These are phyloP conservation scores for Melanchra persicariae DNA, from an alignment of 2,888 invertebrate genomes.

Conservation along the genomic window DNA sequence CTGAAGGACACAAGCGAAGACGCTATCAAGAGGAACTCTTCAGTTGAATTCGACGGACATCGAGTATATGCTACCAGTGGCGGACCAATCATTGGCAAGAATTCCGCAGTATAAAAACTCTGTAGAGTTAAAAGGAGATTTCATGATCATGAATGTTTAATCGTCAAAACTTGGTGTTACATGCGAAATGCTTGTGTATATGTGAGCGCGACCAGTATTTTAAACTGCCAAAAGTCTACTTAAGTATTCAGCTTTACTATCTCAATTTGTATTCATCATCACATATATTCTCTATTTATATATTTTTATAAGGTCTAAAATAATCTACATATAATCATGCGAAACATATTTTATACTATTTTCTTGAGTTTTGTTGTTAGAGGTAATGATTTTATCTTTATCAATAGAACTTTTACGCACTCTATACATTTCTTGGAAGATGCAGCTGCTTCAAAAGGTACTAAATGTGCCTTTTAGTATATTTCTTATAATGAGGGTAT, in stretches of 20 bases:
- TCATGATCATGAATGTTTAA: conserved; percentile 53
- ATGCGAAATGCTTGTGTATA: conserved; percentile 82
- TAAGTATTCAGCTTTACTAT: conserved; percentile 80
- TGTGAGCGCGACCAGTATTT: conserved; percentile 88
- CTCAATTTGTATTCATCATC: conserved; percentile 68
- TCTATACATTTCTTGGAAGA: conserved; percentile 57
- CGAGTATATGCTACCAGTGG: conserved; percentile 96
- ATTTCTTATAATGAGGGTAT: conserved; percentile 85
- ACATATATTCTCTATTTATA: conserved; percentile 65
- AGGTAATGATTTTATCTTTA: conserved; percentile 30
- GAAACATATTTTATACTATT: conserved; percentile 56
- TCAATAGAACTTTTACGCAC: conserved; percentile 46
- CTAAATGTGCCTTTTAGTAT: conserved; percentile 86
- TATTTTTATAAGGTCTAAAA: conserved; percentile 69
- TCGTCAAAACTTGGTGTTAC: conserved; percentile 57
- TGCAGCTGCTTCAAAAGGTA: conserved; percentile 82
- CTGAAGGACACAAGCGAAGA: conserved; percentile 93
- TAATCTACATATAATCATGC: conserved; percentile 49
- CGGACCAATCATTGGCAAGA: conserved; percentile 96
- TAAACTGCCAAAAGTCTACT: conserved; percentile 86
- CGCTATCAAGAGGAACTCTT: conserved; percentile 93
- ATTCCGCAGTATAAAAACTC: conserved; percentile 94
- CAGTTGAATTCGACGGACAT: conserved; percentile 95
- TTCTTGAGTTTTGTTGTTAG: conserved; percentile 35
- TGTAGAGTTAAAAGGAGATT: conserved; percentile 36